Conservation (phyloP, 2,113 vertebrate species). For the Ammodramus savannarum region DNA sequence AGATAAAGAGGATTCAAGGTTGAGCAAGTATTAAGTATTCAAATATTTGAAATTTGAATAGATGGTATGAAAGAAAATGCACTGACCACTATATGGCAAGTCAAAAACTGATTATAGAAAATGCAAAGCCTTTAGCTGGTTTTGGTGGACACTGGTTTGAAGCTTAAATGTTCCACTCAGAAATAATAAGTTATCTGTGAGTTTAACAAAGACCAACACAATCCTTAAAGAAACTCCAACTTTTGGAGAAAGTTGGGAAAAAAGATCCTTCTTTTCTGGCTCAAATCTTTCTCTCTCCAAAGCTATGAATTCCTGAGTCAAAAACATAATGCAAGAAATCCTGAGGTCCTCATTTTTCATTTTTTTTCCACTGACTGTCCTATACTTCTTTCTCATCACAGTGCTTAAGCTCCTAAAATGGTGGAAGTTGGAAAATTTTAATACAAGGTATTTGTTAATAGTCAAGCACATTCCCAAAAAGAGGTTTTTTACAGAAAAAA, state of each 20-base stretch:
- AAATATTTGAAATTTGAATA: background rate
- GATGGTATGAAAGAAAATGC: background rate
- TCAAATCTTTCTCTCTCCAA: background rate
- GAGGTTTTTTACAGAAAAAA: background rate
- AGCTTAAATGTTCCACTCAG: background rate
- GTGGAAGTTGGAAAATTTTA: background rate
- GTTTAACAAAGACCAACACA: background rate
- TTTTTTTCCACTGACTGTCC: background rate
- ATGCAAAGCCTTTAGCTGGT: background rate
- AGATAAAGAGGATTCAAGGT: background rate
- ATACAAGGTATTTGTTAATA: background rate
- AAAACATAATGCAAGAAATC: background rate
- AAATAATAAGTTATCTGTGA: background rate
- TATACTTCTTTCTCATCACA: background rate
- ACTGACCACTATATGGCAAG: accelerated
- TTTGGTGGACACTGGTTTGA: background rate
- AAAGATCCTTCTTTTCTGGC: background rate
- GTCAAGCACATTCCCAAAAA: background rate
- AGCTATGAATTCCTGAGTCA: background rate
- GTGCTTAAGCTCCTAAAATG: background rate
- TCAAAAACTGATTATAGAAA: background rate
- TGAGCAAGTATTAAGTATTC: background rate
- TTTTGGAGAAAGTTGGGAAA: background rate
- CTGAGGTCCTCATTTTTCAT: background rate
- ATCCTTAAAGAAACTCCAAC: background rate